Evolutionary conservation across 2,888 invertebrate genomes (phyloP).

Genomic region (Nysson spinosus): DNA sequence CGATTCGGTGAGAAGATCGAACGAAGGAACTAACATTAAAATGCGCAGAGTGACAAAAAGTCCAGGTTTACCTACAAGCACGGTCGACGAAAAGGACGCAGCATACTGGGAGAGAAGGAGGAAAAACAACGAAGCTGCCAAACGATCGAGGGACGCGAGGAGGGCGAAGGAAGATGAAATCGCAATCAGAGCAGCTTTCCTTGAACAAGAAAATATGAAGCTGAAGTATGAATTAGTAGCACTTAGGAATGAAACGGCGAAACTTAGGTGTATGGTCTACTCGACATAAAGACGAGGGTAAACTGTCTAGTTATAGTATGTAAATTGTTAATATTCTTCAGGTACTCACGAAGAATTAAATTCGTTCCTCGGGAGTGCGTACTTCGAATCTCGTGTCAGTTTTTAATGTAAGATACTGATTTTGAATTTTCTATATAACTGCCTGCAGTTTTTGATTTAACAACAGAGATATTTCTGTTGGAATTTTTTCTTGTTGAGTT

Average conservation of each 20-base stretch:
- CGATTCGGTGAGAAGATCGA: constrained; percentile 82
- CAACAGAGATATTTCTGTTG: not conserved
- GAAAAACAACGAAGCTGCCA: constrained; percentile 97
- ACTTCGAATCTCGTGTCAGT: not conserved
- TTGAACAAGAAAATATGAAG: constrained; percentile 92
- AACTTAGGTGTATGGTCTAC: constrained; percentile 79
- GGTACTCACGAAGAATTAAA: not conserved
- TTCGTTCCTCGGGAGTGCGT: not conserved
- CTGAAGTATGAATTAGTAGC: constrained; percentile 84
- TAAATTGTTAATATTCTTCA: constrained; percentile 14
- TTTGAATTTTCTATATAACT: no score
- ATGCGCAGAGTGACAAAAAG: constrained; percentile 80
- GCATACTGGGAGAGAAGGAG: constrained; percentile 92
- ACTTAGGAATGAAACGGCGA: constrained; percentile 82
- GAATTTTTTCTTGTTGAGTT: not conserved
- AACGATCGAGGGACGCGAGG: constrained; percentile 93
- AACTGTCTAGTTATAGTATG: not conserved
- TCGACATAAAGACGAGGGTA: constrained; percentile 44
- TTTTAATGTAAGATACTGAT: not conserved
- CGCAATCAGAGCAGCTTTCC: constrained; percentile 90
- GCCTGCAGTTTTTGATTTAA: not conserved
- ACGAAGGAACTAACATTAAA: constrained; percentile 84
- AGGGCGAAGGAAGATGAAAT: constrained; percentile 95
- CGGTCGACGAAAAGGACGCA: constrained; percentile 82
- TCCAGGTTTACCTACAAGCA: constrained; percentile 59